Percentiles rank a stretch among this genome's conserved stretches.
Conservation (phyloP, 2,888 invertebrate species). For the Heliconius charithonia region DNA sequence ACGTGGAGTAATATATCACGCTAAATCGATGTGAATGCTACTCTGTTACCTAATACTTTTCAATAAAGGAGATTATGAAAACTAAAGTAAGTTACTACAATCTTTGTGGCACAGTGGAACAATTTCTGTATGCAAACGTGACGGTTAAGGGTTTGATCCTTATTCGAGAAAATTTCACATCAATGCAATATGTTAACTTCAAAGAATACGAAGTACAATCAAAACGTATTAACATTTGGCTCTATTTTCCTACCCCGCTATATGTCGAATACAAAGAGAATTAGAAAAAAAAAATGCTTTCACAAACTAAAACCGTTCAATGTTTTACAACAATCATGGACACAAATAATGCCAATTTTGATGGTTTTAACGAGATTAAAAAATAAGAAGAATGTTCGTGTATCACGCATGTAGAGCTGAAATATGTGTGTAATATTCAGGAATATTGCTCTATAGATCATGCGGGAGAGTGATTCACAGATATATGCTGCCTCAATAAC, state of each 20-base stretch:
- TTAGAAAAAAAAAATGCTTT: neutral
- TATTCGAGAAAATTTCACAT: no score
- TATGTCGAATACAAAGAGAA: neutral
- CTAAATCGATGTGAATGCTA: slow-evolving; percentile 11
- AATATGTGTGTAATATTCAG: slow-evolving; percentile 86
- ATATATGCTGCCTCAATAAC: slow-evolving; percentile 62
- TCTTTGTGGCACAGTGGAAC: neutral
- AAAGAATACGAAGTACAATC: no score
- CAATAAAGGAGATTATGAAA: neutral
- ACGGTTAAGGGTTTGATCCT: no score
- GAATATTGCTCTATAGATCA: slow-evolving; percentile 86
- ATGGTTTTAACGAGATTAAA: slow-evolving; percentile 45
- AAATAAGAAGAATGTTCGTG: slow-evolving; percentile 61
- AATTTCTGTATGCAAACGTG: neutral
- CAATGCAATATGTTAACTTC: no score
- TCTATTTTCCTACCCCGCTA: neutral
- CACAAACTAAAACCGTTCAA: neutral
- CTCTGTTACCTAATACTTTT: neutral
- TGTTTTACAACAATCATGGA: neutral
- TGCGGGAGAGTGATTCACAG: slow-evolving; percentile 81
- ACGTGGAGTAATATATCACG: slow-evolving; percentile 9
- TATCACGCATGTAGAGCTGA: slow-evolving; percentile 65
- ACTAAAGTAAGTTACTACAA: neutral
- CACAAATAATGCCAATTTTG: slow-evolving; percentile 40
- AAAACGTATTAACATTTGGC: neutral